phyloP scores from a whole-genome alignment of 2,888 invertebrate species.

The Aleiodes testaceus region DNA sequence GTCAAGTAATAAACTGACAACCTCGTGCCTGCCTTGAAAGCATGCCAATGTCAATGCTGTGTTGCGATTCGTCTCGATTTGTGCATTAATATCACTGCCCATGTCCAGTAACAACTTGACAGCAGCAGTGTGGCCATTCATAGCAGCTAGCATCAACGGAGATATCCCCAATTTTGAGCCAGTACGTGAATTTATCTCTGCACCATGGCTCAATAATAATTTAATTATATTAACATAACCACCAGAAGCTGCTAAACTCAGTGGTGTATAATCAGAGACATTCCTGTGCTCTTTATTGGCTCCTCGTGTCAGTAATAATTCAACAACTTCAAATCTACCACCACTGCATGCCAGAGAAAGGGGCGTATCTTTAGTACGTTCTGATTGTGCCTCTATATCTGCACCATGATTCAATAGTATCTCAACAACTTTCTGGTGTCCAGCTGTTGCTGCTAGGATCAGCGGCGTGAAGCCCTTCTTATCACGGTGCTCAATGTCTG shows the following conservation, averaged over 20 bases:
- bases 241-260: constrained; percentile 98
- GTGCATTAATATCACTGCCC: constrained; percentile 99
- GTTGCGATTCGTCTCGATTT: constrained; percentile 99
- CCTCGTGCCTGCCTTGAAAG: constrained; percentile 99
- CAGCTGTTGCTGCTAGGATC: constrained; percentile 97
- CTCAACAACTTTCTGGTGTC: constrained; percentile 93
- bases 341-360: constrained; percentile 97
- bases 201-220: constrained; percentile 92
- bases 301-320: constrained; percentile 88
- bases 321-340: constrained; percentile 96
- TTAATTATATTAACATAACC: constrained; percentile 99
- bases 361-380: constrained; percentile 98
- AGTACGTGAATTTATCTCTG: constrained; percentile 98
- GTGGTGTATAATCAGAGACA: constrained; percentile 98
- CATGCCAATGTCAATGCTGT: constrained; percentile 98
- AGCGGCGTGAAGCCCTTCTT: constrained; percentile 99
- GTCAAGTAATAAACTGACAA: constrained; percentile 95
- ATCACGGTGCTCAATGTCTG: constrained; percentile 97
- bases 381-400: constrained; percentile 99
- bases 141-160: constrained; percentile 98
- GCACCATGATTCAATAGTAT: constrained; percentile 94
- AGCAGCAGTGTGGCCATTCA: constrained; percentile 98
- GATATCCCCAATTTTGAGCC: constrained; percentile 98
- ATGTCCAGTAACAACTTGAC: constrained; percentile 95
- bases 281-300: constrained; percentile 99